Evolutionary conservation across 2,113 vertebrate genomes (phyloP), one percentile per base, ranked within the genome.

Genomic region (Heterotis niloticus): DNA sequence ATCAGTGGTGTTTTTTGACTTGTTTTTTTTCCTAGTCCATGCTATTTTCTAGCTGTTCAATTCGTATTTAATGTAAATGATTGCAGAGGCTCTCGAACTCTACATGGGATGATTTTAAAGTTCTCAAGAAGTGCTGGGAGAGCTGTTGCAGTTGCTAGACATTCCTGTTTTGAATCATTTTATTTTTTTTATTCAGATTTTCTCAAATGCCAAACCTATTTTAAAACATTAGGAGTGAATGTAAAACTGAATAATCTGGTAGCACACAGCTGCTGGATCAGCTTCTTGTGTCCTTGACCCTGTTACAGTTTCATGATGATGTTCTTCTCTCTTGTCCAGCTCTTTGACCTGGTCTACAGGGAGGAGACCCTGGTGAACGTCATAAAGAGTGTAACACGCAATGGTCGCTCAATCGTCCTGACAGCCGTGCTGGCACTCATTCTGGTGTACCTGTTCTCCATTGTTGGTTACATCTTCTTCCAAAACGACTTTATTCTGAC

Each of bases 391-490:
- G 98, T 99, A 74, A 99, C 98, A 0, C 96, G 97, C 80, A 99
- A 99, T 0, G 98, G 98, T 18, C 96, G 97, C 52, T 99, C 98
- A 82, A 99, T 99, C 87, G 96, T 99, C 82, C 88, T 99, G 80
- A 99, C 98, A 0, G 98, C 97, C 0, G 98, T 99, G 17, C 92
- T 99, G 56, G 97, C 98, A 0, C 94, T 99, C 67, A 99, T 99
- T 90, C 92, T 99, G 51, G 98, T 99, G 88, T 99, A 99, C 92
- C 95, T 99, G 80, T 99, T 99, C 92, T 99, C 98, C 67, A 99
- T 99, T 10, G 97, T 99, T 84, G 98, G 98, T 12, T 99, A 98
- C 83, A 95, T 99, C 72, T 96, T 99, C 92, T 99, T 99, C 93
- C 98, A 99, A 83, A 96, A 99, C 17, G 98, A 99, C 84, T 99